These are phyloP conservation scores for Cephus nigrinus DNA, from an alignment of 2,888 invertebrate genomes.

Conservation along the genomic window DNA sequence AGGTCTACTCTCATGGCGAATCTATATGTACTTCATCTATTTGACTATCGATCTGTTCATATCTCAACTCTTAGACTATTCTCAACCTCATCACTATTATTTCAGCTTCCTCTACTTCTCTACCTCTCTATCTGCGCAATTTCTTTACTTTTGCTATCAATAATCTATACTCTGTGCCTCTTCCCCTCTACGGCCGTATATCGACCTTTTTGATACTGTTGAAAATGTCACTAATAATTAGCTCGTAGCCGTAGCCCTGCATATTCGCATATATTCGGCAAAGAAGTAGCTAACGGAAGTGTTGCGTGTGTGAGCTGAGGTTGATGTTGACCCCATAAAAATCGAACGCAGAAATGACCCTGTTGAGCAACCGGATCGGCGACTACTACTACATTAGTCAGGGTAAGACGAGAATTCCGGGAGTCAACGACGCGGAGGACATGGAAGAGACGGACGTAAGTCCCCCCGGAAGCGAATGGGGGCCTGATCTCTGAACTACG, in stretches of 20 bases:
- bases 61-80: background rate
- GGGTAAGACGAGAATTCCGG: conserved; percentile 94
- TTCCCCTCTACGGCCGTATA: background rate
- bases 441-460: conserved; percentile 90
- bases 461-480: conserved; percentile 51
- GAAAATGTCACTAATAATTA: conserved; percentile 17
- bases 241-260: background rate
- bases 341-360: conserved; percentile 79
- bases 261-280: background rate
- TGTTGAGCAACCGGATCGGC: conserved; percentile 85
- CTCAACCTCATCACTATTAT: background rate
- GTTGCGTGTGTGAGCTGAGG: conserved; percentile 1
- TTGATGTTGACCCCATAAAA: background rate
- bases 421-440: conserved; percentile 93
- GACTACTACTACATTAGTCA: conserved; percentile 93
- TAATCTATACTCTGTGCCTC: background rate
- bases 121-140: conserved; percentile 20
- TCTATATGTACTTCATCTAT: background rate
- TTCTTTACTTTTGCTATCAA: background rate
- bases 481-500: background rate
- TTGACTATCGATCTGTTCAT: background rate
- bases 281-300: conserved; percentile 7
- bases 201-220: background rate
- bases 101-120: conserved; percentile 7
- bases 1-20: background rate